phyloP scores from a whole-genome alignment of 2,113 vertebrate species.

The Scolopax mira region DNA sequence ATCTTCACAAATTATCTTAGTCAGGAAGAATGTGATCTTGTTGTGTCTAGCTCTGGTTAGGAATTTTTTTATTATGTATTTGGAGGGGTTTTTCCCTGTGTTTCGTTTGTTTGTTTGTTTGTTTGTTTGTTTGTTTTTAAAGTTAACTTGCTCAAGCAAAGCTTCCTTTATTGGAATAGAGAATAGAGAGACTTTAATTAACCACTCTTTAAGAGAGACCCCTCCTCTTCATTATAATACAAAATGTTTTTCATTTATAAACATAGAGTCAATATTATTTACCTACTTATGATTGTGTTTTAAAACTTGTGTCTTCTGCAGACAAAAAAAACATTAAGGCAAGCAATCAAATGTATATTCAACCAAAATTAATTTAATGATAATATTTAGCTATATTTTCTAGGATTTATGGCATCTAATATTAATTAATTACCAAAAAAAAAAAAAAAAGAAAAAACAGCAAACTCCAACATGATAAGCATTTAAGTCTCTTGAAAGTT shows the following conservation, averaged over 20 bases:
- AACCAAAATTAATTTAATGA: background rate
- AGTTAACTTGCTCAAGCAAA: background rate
- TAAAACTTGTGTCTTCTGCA: background rate
- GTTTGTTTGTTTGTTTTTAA: background rate
- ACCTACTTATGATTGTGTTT: background rate
- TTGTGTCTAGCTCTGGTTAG: background rate
- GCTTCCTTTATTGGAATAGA: background rate
- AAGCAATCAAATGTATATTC: background rate
- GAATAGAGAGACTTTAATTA: background rate
- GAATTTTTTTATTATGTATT: background rate
- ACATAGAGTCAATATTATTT: background rate
- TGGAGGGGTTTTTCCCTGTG: background rate
- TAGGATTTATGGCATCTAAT: background rate
- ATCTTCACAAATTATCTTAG: background rate
- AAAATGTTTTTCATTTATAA: background rate
- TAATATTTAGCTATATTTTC: background rate
- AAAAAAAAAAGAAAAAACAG: background rate
- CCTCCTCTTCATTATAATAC: background rate
- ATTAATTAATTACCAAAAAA: background rate
- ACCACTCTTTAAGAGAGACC: background rate
- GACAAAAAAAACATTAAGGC: background rate
- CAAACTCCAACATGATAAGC: background rate
- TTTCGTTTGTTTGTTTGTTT: background rate
- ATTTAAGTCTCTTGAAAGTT: background rate
- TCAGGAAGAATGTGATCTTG: background rate